Percentiles rank a stretch among this genome's conserved stretches.
These are phyloP conservation scores for Hydropsyche tenuis DNA, from an alignment of 1,140 invertebrate species.

Conservation along the genomic window DNA sequence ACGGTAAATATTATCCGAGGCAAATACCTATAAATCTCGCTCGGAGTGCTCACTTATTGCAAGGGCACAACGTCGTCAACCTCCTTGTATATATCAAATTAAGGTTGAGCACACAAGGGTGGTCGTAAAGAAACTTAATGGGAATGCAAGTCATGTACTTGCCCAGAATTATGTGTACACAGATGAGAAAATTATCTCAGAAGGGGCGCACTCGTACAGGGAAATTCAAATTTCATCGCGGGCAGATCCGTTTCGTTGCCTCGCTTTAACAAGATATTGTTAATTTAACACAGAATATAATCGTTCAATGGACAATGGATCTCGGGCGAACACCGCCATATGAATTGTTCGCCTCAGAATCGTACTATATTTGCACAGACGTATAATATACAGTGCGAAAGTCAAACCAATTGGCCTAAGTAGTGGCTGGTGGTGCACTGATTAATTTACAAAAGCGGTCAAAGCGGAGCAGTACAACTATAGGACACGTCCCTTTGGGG, in stretches of 20 bases:
- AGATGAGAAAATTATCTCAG: constrained; percentile 10
- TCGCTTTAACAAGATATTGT: too few relatives aligned
- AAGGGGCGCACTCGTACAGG: too few relatives aligned
- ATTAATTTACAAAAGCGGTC: constrained; percentile 24
- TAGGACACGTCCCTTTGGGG: constrained; percentile 10
- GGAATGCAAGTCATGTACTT: constrained; percentile 11
- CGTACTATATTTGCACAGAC: background rate
- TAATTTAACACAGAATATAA: too few relatives aligned
- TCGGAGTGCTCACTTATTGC: too few relatives aligned
- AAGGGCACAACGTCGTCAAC: too few relatives aligned
- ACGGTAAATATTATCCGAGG: too few relatives aligned
- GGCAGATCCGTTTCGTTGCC: too few relatives aligned
- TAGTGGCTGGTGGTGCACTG: background rate
- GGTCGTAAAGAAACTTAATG: constrained; percentile 14
- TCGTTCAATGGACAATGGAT: too few relatives aligned
- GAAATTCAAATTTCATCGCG: too few relatives aligned
- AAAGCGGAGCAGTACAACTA: background rate
- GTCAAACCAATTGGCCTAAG: background rate
- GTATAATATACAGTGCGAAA: background rate
- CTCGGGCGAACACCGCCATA: background rate
- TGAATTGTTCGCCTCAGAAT: background rate
- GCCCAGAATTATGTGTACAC: background rate
- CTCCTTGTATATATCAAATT: constrained; percentile 1
- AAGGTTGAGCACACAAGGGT: constrained; percentile 9
- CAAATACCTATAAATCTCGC: too few relatives aligned